These are phyloP conservation scores for Paramisgurnus dabryanus DNA, from an alignment of 2,113 vertebrate species.

Conservation along the genomic window DNA sequence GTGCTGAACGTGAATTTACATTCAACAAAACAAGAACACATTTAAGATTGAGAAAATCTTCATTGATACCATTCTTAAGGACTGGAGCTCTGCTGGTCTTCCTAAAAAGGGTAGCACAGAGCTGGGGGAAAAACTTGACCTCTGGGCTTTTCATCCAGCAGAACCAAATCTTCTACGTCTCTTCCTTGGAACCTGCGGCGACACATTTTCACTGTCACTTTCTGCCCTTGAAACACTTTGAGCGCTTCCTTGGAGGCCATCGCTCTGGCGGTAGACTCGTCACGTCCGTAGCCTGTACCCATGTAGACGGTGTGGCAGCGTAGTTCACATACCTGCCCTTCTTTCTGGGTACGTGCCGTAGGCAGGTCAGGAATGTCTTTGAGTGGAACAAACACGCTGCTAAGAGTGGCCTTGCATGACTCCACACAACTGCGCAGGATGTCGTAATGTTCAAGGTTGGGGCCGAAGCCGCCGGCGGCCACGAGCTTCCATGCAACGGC, in stretches of 20 bases:
- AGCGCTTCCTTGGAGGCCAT: conserved; percentile 95
- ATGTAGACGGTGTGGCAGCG: conserved; percentile 93
- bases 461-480: conserved; percentile 91
- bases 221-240: conserved; percentile 94
- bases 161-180: conserved; percentile 92
- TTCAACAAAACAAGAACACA: background rate
- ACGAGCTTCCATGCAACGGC: conserved; percentile 96
- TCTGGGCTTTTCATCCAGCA: conserved; percentile 89
- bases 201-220: conserved; percentile 91
- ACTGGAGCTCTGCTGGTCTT: conserved; percentile 55
- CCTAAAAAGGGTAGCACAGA: conserved; percentile 85
- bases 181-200: conserved; percentile 86
- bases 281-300: conserved; percentile 94
- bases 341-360: conserved; percentile 87
- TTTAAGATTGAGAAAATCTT: background rate
- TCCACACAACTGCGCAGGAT: conserved; percentile 88
- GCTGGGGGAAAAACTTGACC: conserved; percentile 89
- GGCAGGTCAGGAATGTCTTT: conserved; percentile 94
- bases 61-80: background rate
- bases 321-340: conserved; percentile 95
- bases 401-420: conserved; percentile 88
- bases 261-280: conserved; percentile 87
- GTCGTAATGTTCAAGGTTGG: conserved; percentile 88
- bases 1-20: background rate
- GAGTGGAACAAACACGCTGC: conserved; percentile 90